Percentiles rank a stretch among this genome's conserved stretches.
phyloP scores from a whole-genome alignment of 2,888 invertebrate genomes.

The Silvanus unidentatus region DNA sequence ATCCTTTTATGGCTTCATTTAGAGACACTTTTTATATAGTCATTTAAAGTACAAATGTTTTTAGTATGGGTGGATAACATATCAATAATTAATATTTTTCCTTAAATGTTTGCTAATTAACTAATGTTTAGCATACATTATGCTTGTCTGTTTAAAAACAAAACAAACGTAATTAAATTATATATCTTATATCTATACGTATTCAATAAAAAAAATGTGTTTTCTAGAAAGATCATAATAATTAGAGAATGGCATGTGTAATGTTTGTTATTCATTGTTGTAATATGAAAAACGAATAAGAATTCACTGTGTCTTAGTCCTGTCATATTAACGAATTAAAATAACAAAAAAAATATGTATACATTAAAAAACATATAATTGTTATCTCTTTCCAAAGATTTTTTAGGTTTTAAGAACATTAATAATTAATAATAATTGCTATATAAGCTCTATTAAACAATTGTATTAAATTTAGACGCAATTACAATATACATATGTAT shows the following conservation, averaged over 20 bases:
- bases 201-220: neutral
- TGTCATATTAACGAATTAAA: constrained; percentile 50
- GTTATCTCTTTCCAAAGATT: constrained; percentile 50
- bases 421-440: constrained; percentile 38
- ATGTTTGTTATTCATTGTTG: constrained; percentile 7
- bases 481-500: neutral
- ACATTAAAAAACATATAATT: constrained; percentile 42
- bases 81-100: constrained; percentile 22
- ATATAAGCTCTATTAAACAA: constrained; percentile 12
- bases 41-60: constrained; percentile 77
- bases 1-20: constrained; percentile 27
- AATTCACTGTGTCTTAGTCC: constrained; percentile 49
- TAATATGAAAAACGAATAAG: constrained; percentile 38
- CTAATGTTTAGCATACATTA: constrained; percentile 6
- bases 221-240: neutral
- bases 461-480: neutral
- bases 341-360: constrained; percentile 37
- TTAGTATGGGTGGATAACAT: constrained; percentile 44
- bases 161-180: too few relatives aligned
- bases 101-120: neutral
- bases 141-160: constrained; percentile 2
- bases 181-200: constrained; percentile 3
- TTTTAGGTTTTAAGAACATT: constrained; percentile 44
- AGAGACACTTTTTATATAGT: constrained; percentile 59
- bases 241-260: constrained; percentile 5